Base-by-base conservation (phyloP, 2,888 invertebrate species). In the Cephus runcator region DNA sequence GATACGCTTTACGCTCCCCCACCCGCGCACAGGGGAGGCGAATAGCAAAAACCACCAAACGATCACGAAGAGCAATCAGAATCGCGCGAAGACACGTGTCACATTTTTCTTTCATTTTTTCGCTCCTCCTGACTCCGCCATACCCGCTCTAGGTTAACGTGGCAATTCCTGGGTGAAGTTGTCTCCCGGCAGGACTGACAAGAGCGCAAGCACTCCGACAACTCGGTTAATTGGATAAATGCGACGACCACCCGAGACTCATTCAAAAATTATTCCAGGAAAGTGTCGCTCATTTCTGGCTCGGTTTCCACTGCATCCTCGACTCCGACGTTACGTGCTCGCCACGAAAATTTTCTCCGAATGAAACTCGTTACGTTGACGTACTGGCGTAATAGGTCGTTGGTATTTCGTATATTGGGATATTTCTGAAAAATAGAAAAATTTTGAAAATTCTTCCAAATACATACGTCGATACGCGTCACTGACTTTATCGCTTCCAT, bases 1-100 rank as follows among this genome's bases (percentile, higher is more conserved):
- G 91, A 86, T 81, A 83, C 84, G 85, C 84, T 85, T 84, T 80
- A 82, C 85, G 83, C 86, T 23, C 56, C 23, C 85, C 83, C 83
- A 83, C 83, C 83, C 81, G 56, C 2, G 23, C 23, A 56, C 4
- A 23, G 23, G 82, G 56, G 81, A 30, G 35, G 35, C 56, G 35
- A 36, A 35, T 15, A 3, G 31, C 69, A 12, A 71, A 69, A 71
- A 34, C n/a, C 71, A 69, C 75, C 56, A 56, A 56, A 56, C 2
- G 56, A 56, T 56, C 56, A 23, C 23, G 56, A 56, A 2, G 23
- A 23, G 9, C 75, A 33, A 30, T 68, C 68, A 6, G 69, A 69
- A 68, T 75, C 34, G 75, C 30, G 73, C 78, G 75, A 36, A 75
- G 34, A 6, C 56, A 36, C 71, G 77, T 75, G 40, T 9, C 35